These are phyloP conservation scores for Heliconius hewitsoni DNA, from an alignment of 1,140 invertebrate species.

Conservation along the genomic window DNA sequence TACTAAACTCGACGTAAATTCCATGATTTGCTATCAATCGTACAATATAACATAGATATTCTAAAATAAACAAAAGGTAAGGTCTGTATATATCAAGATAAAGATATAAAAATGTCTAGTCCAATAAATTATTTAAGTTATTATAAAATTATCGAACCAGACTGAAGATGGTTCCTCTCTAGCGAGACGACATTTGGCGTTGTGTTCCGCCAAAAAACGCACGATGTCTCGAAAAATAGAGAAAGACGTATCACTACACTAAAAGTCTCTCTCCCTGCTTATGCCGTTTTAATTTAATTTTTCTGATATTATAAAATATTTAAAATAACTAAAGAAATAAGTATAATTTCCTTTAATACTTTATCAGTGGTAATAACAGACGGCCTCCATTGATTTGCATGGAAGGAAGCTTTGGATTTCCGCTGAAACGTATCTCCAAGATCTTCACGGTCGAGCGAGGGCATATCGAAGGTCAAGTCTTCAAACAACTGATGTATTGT, in stretches of 20 bases:
- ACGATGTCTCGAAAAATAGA: too few species aligned
- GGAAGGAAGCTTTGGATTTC: constrained; percentile 42
- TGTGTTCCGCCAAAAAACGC: too few species aligned
- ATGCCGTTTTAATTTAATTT: too few species aligned
- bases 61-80: too few species aligned
- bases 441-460: constrained; percentile 54
- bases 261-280: too few species aligned
- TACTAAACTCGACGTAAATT: not conserved
- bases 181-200: too few species aligned
- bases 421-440: constrained; percentile 39
- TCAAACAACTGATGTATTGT: constrained; percentile 11
- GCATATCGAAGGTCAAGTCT: constrained; percentile 16
- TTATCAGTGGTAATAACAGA: constrained; percentile 14
- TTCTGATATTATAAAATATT: too few species aligned
- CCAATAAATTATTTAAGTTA: too few species aligned
- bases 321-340: not conserved
- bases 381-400: constrained; percentile 33
- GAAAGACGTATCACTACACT: too few species aligned
- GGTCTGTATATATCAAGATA: not conserved
- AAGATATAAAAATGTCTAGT: too few species aligned
- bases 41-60: not conserved
- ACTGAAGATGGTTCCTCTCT: too few species aligned
- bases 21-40: not conserved
- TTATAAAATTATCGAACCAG: not conserved
- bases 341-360: constrained; percentile 2